Evolutionary conservation across 1,140 invertebrate species (phyloP).

Genomic region (Cydia fagiglandana): DNA sequence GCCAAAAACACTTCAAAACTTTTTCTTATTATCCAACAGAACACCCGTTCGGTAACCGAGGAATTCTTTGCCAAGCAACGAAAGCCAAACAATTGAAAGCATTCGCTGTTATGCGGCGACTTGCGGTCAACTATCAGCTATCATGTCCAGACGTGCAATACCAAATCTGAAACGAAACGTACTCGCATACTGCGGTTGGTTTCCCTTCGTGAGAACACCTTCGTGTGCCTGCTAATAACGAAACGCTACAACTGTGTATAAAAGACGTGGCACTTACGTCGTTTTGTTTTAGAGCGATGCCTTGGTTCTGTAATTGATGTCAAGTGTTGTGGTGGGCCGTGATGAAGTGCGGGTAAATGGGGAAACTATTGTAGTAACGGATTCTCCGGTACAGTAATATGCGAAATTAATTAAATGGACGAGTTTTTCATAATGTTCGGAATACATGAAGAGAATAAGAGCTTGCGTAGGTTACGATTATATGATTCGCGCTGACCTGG

Average conservation of each 20-base stretch:
- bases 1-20: background rate
- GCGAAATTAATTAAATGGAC: background rate
- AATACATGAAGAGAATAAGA: no score
- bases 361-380: conserved; percentile 24
- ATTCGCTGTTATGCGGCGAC: conserved; percentile 4
- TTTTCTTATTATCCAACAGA: background rate
- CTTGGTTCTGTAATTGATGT: conserved; percentile 27
- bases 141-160: conserved; percentile 30
- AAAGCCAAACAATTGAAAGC: conserved; percentile 10
- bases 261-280: background rate
- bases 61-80: background rate
- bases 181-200: conserved; percentile 25
- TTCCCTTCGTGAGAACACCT: conserved; percentile 27
- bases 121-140: conserved; percentile 29
- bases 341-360: conserved; percentile 20
- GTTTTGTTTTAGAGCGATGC: background rate
- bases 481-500: no score
- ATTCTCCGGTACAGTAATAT: background rate
- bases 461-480: no score
- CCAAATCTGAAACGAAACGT: conserved; percentile 24
- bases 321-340: conserved; percentile 25
- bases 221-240: background rate
- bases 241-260: background rate
- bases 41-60: background rate
- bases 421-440: no score